Evolutionary conservation across 2,888 invertebrate genomes (phyloP), one percentile per base, ranked within the genome.

Genomic region (Drosophila planitibia): DNA sequence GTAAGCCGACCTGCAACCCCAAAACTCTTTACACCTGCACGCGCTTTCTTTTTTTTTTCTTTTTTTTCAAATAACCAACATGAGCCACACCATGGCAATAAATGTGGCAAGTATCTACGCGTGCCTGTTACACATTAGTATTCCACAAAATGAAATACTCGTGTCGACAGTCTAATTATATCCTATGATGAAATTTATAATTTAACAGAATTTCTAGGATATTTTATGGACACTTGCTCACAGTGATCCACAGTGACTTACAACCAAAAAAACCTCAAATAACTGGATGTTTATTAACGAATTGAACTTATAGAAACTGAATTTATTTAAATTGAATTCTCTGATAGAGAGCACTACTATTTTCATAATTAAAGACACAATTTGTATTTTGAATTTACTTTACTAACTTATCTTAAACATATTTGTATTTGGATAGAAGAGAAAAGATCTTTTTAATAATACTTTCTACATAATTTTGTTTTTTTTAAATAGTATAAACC

Each of bases 21-120:
- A 76, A 70, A 71, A 76, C 75, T 70, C 74, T 77, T 87, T 74
- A 74, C 89, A 85, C 90, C 89, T 89, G 88, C 82, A 76, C 74
- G 76, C 79, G 68, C 64, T 79, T 76, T 9, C 16, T 28, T 10
- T 28, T 44, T 44, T 12, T 16, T 47, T 2, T 47, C 25, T 25
- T 25, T 25, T 1, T 25, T 25, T 47, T 16, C 65, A 77, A 79
- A 89, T 87, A 87, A 83, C 77, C 75, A 70, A 53, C 62, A 54
- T 51, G 55, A 52, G 58, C 76, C n/a, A 70, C 81, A 51, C 53
- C 44, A 44, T 33, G 75, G 30, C 37, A n/a, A 77, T 6, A 44
- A 44, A 54, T 60, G 44, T 33, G 75, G 39, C 37, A n/a, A 63
- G 49, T 25, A 35, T 37, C 12, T 32, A 28, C n/a, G 49, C 61